Evolutionary conservation across 64 coral and sea anemone species (phyloP).

Genomic region (Hydrozoanthus tunicans): DNA sequence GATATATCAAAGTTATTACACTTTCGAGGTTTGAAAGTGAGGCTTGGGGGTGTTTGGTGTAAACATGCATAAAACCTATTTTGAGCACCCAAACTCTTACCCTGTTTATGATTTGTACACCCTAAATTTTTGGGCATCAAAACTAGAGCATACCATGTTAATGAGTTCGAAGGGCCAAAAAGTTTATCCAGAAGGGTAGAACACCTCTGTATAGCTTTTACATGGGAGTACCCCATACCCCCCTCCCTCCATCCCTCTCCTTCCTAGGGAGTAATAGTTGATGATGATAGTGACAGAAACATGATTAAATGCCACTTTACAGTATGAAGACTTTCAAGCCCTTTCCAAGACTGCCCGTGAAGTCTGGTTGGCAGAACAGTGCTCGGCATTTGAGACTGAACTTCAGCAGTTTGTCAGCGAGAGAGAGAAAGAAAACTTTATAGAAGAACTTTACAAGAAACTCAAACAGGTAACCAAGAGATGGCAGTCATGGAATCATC

Average conservation of each 20-base stretch:
- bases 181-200: too few species aligned
- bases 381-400: conserved; percentile 87
- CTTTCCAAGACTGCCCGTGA: conserved; percentile 84
- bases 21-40: too few species aligned
- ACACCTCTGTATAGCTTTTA: neutral
- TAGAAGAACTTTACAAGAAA: conserved; percentile 89
- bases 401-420: conserved; percentile 62
- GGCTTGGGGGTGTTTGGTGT: too few species aligned
- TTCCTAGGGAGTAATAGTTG: neutral
- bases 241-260: neutral
- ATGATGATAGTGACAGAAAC: neutral
- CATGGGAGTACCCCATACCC: neutral
- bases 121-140: neutral
- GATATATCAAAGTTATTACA: too few species aligned
- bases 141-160: neutral
- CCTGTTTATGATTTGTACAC: neutral
- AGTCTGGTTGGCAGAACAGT: conserved; percentile 95
- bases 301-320: neutral
- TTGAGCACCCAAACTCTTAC: too few species aligned
- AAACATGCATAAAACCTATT: too few species aligned
- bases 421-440: conserved; percentile 81
- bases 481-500: conserved; percentile 98
- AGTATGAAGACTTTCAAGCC: conserved; percentile 87
- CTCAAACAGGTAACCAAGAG: conserved; percentile 87
- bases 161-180: neutral